Evolutionary conservation across 2,113 vertebrate genomes (phyloP), one percentile per base, ranked within the genome.

Genomic region (Eubucco bourcierii): DNA sequence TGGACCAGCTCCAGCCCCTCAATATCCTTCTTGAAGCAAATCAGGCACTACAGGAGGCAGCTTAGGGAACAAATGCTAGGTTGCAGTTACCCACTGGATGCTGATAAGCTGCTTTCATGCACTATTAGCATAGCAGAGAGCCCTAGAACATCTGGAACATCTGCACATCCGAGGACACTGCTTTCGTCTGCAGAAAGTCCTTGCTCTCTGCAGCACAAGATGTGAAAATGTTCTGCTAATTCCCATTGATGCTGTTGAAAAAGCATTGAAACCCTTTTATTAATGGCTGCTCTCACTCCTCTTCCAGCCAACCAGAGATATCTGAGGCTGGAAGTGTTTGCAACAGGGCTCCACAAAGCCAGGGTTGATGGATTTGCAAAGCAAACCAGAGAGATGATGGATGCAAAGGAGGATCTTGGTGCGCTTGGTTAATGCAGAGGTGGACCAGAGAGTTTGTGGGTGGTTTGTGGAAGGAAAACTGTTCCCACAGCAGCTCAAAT

Each of bases 341-440:
- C 12, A 34, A 12, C 0, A 0, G 6, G 25, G 31, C 29, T 81
- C 41, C 1, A 10, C 18, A 47, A 64, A 16, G 9, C 12, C 0
- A 2, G 17, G 53, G 39, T 0, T 29, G 61, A 17, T n/a, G 74
- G 53, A 27, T 47, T 76, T 20, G 53, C 50, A 72, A 29, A 63
- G 67, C 14, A 27, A 87, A 28, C 9, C 29, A 34, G 41, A 66
- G 31, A 18, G 60, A 65, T 53, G 44, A 41, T 5, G 28, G 65
- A 16, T 47, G 27, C 23, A 24, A 34, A 73, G 44, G 67, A 68
- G 72, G 63, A 28, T 0, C 47, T 31, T 6, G 24, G 8, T 33
- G 86, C 74, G 16, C 13, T 12, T 73, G 47, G 31, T 10, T 33
- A 56, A 37, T 9, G 24, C 55, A 63, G 15, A 4, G 14, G 8